phyloP scores from a whole-genome alignment of 2,113 vertebrate species.

The Leucopternis melanops region DNA sequence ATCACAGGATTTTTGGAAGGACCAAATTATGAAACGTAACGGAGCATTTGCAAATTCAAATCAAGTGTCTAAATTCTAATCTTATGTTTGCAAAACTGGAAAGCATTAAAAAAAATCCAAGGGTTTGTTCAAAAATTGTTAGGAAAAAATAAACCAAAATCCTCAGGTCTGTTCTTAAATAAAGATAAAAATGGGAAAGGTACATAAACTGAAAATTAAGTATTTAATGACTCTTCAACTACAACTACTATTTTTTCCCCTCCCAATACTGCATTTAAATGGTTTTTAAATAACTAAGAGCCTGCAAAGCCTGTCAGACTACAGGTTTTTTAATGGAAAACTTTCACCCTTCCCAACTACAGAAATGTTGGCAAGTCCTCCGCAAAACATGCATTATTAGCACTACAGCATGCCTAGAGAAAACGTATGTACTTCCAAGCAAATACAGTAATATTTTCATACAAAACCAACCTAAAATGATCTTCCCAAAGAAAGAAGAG shows the following conservation, averaged over 20 bases:
- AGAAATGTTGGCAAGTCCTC: neutral
- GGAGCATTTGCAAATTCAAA: neutral
- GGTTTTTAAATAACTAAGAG: neutral
- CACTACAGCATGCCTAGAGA: neutral
- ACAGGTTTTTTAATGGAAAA: neutral
- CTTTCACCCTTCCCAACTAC: neutral
- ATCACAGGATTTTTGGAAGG: neutral
- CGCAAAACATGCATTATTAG: neutral
- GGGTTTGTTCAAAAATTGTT: neutral
- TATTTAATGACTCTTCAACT: neutral
- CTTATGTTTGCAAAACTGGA: neutral
- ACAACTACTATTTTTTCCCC: neutral
- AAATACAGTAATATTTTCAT: neutral
- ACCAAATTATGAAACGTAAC: neutral
- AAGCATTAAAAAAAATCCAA: neutral
- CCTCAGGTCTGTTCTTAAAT: neutral
- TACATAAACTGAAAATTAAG: neutral
- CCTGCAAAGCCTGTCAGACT: neutral
- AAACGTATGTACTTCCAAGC: neutral
- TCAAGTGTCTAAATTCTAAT: neutral
- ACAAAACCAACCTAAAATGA: neutral
- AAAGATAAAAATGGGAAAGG: neutral
- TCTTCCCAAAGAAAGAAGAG: constrained; percentile 11
- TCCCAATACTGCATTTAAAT: neutral
- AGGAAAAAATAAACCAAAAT: neutral